A percentile compares a stretch with the other conserved stretches of the same genome.
Conservation (phyloP, 2,888 invertebrate genomes). For the Alviniconcha strummeri region DNA sequence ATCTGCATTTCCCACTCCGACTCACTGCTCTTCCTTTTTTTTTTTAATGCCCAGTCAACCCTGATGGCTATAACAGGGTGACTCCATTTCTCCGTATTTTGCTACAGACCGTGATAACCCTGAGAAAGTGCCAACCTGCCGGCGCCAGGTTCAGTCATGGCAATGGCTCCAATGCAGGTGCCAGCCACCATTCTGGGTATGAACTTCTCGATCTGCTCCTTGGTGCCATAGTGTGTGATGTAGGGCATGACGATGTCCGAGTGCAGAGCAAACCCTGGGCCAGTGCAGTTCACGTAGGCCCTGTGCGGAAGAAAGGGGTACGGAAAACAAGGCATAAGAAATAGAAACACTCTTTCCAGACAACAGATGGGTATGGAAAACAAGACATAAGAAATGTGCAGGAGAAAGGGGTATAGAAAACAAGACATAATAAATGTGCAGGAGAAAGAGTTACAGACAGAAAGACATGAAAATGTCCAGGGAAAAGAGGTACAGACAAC, state of each 20-base stretch:
- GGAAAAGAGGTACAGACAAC: too few species aligned
- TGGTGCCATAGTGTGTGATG: slow-evolving; percentile 72
- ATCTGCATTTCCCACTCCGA: too few species aligned
- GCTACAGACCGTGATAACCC: not conserved
- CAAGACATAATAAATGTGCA: too few species aligned
- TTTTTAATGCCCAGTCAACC: not conserved
- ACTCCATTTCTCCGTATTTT: not conserved
- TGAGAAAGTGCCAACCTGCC: slow-evolving; percentile 67
- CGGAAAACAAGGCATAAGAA: too few species aligned
- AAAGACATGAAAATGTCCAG: too few species aligned
- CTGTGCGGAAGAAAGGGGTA: slow-evolving; percentile 47
- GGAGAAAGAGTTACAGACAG: too few species aligned
- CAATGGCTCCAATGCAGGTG: slow-evolving; percentile 73
- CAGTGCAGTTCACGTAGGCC: slow-evolving; percentile 71
- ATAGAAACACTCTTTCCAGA: too few species aligned
- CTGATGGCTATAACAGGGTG: too few species aligned
- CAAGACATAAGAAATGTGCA: too few species aligned
- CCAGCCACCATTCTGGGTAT: slow-evolving; percentile 73
- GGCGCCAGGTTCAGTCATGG: slow-evolving; percentile 75
- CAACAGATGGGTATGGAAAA: too few species aligned
- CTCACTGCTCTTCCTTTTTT: not conserved
- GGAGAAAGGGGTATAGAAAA: too few species aligned
- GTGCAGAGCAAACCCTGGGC: slow-evolving; percentile 74
- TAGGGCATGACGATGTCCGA: slow-evolving; percentile 75
- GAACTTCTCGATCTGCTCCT: slow-evolving; percentile 73